phyloP scores from a whole-genome alignment of 2,113 vertebrate species.

The Xenotilapia longispinis region DNA sequence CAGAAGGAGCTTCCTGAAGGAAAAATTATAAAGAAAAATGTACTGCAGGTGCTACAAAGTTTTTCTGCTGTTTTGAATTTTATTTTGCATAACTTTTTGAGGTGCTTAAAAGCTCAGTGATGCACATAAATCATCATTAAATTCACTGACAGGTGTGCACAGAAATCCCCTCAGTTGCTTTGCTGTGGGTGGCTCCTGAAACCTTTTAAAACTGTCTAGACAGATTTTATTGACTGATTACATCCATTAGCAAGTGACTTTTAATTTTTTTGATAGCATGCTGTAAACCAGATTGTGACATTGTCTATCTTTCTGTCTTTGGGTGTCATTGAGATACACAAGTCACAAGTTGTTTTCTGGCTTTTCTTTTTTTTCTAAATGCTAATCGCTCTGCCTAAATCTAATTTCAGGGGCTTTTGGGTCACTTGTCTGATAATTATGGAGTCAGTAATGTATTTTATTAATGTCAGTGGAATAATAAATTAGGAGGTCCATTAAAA shows the following conservation, averaged over 20 bases:
- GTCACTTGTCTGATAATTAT: background rate
- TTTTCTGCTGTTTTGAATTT: background rate
- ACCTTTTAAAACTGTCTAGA: slow-evolving; percentile 27
- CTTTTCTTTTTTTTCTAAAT: background rate
- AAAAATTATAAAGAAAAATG: background rate
- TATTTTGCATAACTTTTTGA: background rate
- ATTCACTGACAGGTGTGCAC: background rate
- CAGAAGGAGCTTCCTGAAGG: background rate
- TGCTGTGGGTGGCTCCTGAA: background rate
- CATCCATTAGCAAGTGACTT: background rate
- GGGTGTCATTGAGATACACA: background rate
- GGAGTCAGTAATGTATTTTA: background rate
- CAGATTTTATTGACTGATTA: slow-evolving; percentile 41
- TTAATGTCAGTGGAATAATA: background rate
- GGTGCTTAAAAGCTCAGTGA: background rate
- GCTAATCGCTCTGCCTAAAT: background rate
- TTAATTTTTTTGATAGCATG: background rate
- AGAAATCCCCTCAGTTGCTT: background rate
- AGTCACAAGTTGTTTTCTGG: background rate
- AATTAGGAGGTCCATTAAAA: slow-evolving; percentile 4
- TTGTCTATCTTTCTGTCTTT: background rate
- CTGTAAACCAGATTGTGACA: background rate
- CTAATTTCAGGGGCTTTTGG: background rate
- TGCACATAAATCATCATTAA: background rate
- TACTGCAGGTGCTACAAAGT: background rate